phyloP scores from a whole-genome alignment of 2,797 vertebrate genomes.

The Malurus splendens region DNA sequence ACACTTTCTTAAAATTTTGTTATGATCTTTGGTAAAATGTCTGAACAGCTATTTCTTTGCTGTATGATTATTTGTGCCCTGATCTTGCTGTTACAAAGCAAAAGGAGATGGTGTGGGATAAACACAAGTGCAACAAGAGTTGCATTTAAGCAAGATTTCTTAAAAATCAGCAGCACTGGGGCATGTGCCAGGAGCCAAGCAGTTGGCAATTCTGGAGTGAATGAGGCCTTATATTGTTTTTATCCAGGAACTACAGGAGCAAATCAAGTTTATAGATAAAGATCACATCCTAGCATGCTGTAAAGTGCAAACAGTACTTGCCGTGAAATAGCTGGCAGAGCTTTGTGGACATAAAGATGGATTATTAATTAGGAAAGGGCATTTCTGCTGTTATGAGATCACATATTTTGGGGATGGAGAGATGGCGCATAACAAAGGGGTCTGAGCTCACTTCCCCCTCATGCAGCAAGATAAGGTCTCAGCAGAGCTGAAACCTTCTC shows the following conservation, averaged over 20 bases:
- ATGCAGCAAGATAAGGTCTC: not conserved
- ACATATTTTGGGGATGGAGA: not conserved
- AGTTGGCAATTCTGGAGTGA: not conserved
- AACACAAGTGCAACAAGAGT: not conserved
- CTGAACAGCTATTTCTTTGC: not conserved
- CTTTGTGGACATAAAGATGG: not conserved
- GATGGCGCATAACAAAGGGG: not conserved
- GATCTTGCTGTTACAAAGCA: not conserved
- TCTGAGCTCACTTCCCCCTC: not conserved
- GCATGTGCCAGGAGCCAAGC: not conserved
- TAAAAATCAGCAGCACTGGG: not conserved
- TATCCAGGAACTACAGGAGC: not conserved
- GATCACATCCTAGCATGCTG: not conserved
- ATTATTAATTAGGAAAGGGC: slow-evolving; percentile 5
- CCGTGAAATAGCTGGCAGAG: not conserved
- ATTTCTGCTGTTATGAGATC: not conserved
- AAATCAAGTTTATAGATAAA: slow-evolving; percentile 2
- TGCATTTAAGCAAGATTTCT: not conserved
- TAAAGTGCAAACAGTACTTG: not conserved
- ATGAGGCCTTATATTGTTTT: not conserved
- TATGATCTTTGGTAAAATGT: not conserved
- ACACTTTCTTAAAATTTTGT: not conserved
- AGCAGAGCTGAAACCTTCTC: not conserved
- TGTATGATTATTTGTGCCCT: not conserved
- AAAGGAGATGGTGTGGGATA: not conserved